Conservation (phyloP, 1,140 invertebrate species). For the Lepidostoma basale region DNA sequence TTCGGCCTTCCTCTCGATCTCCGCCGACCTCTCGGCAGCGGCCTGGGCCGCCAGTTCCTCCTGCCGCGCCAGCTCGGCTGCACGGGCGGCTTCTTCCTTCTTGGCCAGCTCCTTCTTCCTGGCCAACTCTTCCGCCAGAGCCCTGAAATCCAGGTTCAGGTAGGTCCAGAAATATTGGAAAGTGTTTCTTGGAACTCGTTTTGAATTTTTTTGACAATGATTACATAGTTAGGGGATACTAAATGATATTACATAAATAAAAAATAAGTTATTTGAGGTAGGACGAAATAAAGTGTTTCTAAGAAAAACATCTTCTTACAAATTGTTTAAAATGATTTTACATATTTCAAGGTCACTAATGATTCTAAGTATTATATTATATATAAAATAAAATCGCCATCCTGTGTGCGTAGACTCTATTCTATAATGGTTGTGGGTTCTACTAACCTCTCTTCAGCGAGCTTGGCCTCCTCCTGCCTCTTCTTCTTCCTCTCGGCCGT, state of each 20-base stretch:
- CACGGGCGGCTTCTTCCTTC: slow-evolving; percentile 49
- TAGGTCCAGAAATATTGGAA: not conserved
- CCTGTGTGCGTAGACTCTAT: too few relatives aligned
- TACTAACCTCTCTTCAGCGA: slow-evolving; percentile 66
- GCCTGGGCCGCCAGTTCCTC: slow-evolving; percentile 54
- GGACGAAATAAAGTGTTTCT: too few relatives aligned
- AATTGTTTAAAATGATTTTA: too few relatives aligned
- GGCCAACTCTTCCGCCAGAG: slow-evolving; percentile 52
- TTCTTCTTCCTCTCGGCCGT: slow-evolving; percentile 65
- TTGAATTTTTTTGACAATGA: too few relatives aligned
- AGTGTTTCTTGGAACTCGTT: too few relatives aligned
- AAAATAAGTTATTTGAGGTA: too few relatives aligned
- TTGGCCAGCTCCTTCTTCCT: slow-evolving; percentile 58
- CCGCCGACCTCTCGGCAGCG: slow-evolving; percentile 54
- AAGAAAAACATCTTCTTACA: too few relatives aligned
- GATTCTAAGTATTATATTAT: too few relatives aligned
- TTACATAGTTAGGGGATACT: not conserved
- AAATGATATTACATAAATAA: too few relatives aligned
- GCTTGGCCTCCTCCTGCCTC: slow-evolving; percentile 64
- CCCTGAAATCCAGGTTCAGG: slow-evolving; percentile 48
- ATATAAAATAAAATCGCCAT: too few relatives aligned
- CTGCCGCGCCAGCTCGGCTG: slow-evolving; percentile 52
- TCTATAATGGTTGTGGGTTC: not conserved
- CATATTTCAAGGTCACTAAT: too few relatives aligned
- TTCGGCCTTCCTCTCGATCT: slow-evolving; percentile 57